phyloP scores from a whole-genome alignment of 2,888 invertebrate genomes.

The Willowsia nigromaculata region DNA sequence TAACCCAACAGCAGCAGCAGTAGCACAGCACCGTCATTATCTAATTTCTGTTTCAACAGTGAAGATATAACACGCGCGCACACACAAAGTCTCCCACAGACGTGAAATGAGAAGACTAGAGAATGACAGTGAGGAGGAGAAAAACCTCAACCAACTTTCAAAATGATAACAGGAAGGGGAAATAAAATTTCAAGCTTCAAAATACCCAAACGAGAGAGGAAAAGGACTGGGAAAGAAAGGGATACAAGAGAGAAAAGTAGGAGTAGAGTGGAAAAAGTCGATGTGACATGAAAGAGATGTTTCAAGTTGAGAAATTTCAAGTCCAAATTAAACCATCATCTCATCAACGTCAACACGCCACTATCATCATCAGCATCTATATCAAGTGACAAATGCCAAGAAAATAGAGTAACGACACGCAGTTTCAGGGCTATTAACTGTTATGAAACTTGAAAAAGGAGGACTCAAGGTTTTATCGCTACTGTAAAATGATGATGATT shows the following conservation, averaged over 20 bases:
- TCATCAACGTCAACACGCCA: conserved; percentile 55
- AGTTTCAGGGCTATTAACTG: conserved; percentile 43
- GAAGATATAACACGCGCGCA: neutral
- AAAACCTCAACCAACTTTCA: conserved; percentile 37
- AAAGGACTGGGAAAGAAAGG: neutral
- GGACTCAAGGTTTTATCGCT: neutral
- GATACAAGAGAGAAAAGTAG: neutral
- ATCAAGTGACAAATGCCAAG: conserved; percentile 67
- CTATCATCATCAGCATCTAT: conserved; percentile 55
- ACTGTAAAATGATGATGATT: neutral
- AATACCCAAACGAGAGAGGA: neutral
- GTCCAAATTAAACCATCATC: conserved; percentile 68
- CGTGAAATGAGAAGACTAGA: neutral
- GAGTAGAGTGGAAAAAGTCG: conserved; percentile 28
- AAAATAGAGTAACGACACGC: conserved; percentile 36
- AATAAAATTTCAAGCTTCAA: conserved; percentile 31
- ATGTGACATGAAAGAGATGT: conserved; percentile 54
- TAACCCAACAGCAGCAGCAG: conserved; percentile 31
- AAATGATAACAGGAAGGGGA: conserved; percentile 40
- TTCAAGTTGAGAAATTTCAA: conserved; percentile 57
- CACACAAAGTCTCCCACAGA: neutral
- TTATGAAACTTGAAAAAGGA: conserved; percentile 41
- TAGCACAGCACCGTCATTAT: conserved; percentile 52
- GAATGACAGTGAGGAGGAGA: conserved; percentile 11
- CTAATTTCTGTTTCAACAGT: conserved; percentile 31